phyloP scores from a whole-genome alignment of 2,797 vertebrate genomes.

The Acanthurus leucopareius region DNA sequence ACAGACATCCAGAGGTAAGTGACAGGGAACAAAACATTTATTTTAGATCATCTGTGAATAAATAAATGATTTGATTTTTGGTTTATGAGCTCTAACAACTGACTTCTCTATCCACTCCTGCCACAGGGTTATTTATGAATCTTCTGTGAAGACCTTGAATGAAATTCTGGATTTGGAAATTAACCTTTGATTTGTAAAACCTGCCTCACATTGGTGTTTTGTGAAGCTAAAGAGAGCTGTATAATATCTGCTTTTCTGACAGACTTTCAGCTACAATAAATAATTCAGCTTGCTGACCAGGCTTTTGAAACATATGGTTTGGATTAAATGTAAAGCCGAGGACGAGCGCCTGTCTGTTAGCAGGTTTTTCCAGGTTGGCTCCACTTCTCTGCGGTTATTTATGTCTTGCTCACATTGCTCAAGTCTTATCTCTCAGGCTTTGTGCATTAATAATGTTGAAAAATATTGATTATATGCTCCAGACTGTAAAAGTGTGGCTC shows the following conservation, averaged over 20 bases:
- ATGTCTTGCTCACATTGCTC: slow-evolving; percentile 34
- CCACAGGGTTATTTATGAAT: slow-evolving; percentile 89
- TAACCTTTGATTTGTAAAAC: background rate
- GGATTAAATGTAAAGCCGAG: slow-evolving; percentile 29
- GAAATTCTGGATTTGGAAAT: slow-evolving; percentile 84
- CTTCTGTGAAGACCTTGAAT: slow-evolving; percentile 88
- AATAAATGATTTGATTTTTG: background rate
- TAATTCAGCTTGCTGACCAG: background rate
- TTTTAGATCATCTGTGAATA: background rate
- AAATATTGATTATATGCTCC: slow-evolving; percentile 19
- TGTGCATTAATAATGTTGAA: slow-evolving; percentile 21
- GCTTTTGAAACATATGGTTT: slow-evolving; percentile 20
- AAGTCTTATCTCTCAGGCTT: slow-evolving; percentile 27
- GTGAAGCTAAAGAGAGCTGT: background rate
- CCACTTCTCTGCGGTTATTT: slow-evolving; percentile 37
- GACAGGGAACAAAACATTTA: background rate
- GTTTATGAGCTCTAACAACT: background rate
- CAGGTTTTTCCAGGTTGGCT: slow-evolving; percentile 32
- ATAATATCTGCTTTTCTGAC: background rate
- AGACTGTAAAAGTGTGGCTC: slow-evolving; percentile 1
- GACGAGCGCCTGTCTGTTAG: background rate
- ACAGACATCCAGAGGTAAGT: slow-evolving; percentile 86
- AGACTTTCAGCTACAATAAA: slow-evolving; percentile 4
- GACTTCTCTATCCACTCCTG: slow-evolving; percentile 51
- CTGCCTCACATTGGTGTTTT: slow-evolving; percentile 11